Base-by-base conservation (phyloP, 2,797 vertebrate genomes). In the Danio aesculapii region DNA sequence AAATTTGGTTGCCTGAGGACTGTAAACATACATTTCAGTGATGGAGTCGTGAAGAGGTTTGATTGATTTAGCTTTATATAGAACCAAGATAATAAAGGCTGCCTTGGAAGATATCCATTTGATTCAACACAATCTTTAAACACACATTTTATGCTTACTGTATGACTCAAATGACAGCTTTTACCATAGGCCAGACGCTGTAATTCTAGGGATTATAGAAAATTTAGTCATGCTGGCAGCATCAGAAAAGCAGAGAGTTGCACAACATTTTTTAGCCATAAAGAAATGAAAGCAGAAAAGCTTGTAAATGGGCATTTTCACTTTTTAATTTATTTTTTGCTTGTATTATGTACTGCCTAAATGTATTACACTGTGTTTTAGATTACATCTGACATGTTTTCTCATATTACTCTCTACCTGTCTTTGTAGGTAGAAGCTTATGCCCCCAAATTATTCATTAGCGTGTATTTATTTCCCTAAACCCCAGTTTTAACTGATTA, bases 71-170 rank as follows among this genome's bases (percentile, higher is more conserved):
- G 50, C 43, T 76, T 72, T 87, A 89, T 81, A 88, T 88, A 87
- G 83, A 30, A 83, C 62, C 53, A 43, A 44, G 77, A 86, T 84
- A 88, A 84, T 82, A 74, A 84, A 81, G 76, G 75, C 75, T 82
- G 75, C 82, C 81, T 88, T 63, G 50, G 59, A 86, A 83, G 79
- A 86, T 81, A 81, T 61, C 69, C 39, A 77, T 85, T 78, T 77
- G 79, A 83, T 81, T 57, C 66, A 62, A 81, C 50, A 64, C 87
- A 88, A 87, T 86, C 87, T 83, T 83, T 85, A 89, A 89, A 88
- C 85, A 78, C 73, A 81, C 73, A 66, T 59, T 81, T 81, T 52
- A 70, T 6, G 14, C 39, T 16, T 75, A 16, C 46, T 66, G 43
- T 74, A 74, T 63, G 74, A 83, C 64, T 84, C 41, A 77, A 84